Conservation (phyloP, 2,797 vertebrate species). For the Phoeniculus purpureus region DNA sequence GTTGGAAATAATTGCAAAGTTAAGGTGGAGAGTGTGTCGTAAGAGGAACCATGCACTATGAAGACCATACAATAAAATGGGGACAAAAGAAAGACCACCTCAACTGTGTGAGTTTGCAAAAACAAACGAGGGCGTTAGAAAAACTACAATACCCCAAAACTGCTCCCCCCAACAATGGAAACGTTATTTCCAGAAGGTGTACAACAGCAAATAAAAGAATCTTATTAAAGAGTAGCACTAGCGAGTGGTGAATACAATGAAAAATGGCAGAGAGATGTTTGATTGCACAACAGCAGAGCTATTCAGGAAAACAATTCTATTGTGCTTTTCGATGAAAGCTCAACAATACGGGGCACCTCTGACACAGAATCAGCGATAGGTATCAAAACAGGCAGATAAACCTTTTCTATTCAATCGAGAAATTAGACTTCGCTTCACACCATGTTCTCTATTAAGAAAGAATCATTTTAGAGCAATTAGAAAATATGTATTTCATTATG, state of each 20-base stretch:
- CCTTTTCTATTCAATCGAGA: background rate
- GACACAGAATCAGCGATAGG: slow-evolving; percentile 18
- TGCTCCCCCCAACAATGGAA: slow-evolving; percentile 52
- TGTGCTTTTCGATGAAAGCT: slow-evolving; percentile 47
- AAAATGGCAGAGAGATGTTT: slow-evolving; percentile 40
- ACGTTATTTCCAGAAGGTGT: slow-evolving; percentile 54
- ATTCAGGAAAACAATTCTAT: slow-evolving; percentile 58
- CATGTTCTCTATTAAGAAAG: background rate
- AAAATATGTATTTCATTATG: background rate
- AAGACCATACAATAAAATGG: slow-evolving; percentile 45
- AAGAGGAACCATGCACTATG: slow-evolving; percentile 58
- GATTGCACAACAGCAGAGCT: slow-evolving; percentile 65
- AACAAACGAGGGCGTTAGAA: slow-evolving; percentile 64
- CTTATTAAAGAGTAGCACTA: slow-evolving; percentile 34
- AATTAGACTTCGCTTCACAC: slow-evolving; percentile 3
- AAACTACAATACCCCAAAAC: slow-evolving; percentile 64
- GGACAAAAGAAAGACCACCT: slow-evolving; percentile 31
- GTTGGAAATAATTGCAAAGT: slow-evolving; percentile 73
- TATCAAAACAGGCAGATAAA: slow-evolving; percentile 39
- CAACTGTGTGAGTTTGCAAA: slow-evolving; percentile 53
- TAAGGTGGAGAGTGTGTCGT: slow-evolving; percentile 63
- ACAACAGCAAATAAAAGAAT: slow-evolving; percentile 62
- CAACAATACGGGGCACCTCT: slow-evolving; percentile 7
- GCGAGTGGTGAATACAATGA: slow-evolving; percentile 50
- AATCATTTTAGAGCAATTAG: background rate